A percentile compares a stretch with the other conserved stretches of the same genome.
These are phyloP conservation scores for Molanna angustata DNA, from an alignment of 2,888 invertebrate genomes.

Conservation along the genomic window DNA sequence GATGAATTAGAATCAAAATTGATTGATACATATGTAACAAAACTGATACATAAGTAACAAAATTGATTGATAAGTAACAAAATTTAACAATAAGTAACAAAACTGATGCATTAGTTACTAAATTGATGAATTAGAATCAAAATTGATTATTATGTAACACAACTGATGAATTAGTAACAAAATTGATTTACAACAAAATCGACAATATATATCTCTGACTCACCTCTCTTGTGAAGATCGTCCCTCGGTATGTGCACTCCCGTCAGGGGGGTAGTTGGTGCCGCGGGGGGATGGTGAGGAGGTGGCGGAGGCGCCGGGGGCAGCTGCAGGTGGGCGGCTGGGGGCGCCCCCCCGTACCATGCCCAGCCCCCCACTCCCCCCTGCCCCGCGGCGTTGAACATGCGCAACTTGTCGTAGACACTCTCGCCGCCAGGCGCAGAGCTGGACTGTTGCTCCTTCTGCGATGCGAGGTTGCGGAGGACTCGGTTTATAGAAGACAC, in stretches of 20 bases:
- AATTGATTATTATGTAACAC: too few species aligned
- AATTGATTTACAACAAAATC: too few species aligned
- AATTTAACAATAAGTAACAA: too few species aligned
- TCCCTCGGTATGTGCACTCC: constrained; percentile 56
- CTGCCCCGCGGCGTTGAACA: constrained; percentile 90
- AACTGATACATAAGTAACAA: too few species aligned
- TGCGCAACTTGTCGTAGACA: constrained; percentile 90
- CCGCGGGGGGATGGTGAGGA: constrained; percentile 59
- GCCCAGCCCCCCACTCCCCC: constrained; percentile 76
- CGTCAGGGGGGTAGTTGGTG: constrained; percentile 51
- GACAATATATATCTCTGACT: too few species aligned
- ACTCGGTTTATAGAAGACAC: constrained; percentile 98
- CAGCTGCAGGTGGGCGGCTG: constrained; percentile 62
- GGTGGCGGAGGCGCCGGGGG: constrained; percentile 71
- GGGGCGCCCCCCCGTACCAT: constrained; percentile 81
- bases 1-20: too few species aligned
- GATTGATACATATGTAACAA: too few species aligned
- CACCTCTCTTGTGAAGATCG: constrained; percentile 76
- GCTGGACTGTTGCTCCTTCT: constrained; percentile 89
- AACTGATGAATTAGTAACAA: too few species aligned
- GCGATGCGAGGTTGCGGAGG: constrained; percentile 90
- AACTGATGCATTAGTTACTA: too few species aligned
- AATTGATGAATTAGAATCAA: too few species aligned
- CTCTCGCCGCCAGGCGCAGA: constrained; percentile 66
- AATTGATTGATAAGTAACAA: too few species aligned